Evolutionary conservation across 2,888 invertebrate species (phyloP).

Genomic region (Drosophila differens): DNA sequence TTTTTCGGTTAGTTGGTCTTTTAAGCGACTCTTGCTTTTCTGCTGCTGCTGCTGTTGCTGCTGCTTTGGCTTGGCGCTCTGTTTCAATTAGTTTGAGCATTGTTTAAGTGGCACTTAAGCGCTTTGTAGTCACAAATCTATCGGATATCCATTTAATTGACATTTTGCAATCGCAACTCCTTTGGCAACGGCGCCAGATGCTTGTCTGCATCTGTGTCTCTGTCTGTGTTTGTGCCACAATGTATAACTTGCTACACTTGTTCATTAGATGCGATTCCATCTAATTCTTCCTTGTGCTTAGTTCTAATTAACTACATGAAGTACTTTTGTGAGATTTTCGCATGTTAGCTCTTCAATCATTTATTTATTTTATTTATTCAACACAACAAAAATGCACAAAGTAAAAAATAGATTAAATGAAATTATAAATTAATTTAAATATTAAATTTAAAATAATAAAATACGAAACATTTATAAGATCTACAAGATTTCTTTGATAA

Average conservation of each 20-base stretch:
- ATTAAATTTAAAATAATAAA: background rate
- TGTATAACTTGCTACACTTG: background rate
- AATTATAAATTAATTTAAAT: background rate
- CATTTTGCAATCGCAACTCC: constrained; percentile 36
- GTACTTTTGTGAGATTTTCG: background rate
- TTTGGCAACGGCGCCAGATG: background rate
- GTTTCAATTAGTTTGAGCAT: constrained; percentile 68
- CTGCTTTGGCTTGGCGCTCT: constrained; percentile 38
- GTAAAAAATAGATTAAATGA: background rate
- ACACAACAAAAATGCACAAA: background rate
- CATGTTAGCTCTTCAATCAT: background rate
- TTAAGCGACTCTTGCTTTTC: constrained; percentile 67
- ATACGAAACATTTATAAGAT: background rate
- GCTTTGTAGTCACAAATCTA: constrained; percentile 50
- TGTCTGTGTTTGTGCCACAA: background rate
- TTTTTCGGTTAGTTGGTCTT: constrained; percentile 78
- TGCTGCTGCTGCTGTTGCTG: constrained; percentile 24
- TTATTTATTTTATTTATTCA: background rate
- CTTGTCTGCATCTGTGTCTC: background rate
- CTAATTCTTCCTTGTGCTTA: background rate
- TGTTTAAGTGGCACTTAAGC: constrained; percentile 54
- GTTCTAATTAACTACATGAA: background rate
- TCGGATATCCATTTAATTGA: constrained; percentile 68
- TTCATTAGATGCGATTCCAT: constrained; percentile 8
- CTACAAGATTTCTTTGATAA: background rate